A percentile compares a stretch with the other conserved stretches of the same genome.
Conservation (phyloP, 2,113 vertebrate genomes). For the Archocentrus centrarchus region DNA sequence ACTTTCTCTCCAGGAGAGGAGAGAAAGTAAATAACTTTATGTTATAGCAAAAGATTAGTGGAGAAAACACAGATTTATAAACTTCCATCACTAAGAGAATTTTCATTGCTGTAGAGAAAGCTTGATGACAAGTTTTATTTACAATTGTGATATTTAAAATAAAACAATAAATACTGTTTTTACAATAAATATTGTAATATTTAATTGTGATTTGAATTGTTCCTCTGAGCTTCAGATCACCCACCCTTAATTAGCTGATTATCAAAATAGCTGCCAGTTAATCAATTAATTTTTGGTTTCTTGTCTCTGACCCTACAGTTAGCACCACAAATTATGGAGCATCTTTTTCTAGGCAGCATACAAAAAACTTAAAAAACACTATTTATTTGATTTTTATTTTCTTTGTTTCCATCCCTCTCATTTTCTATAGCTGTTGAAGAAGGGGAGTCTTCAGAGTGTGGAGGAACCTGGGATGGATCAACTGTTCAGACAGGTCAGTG, state of each 20-base stretch:
- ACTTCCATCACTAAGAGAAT: not conserved
- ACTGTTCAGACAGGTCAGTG: slow-evolving; percentile 89
- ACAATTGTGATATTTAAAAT: not conserved
- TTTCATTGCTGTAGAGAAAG: not conserved
- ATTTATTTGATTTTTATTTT: slow-evolving; percentile 8
- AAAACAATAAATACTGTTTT: no score
- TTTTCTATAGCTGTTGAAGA: slow-evolving; percentile 88
- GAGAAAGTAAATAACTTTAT: not conserved
- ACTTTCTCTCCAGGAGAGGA: no score
- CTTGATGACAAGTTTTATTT: not conserved
- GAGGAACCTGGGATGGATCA: slow-evolving; percentile 91
- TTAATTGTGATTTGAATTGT: not conserved
- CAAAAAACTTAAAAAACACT: not conserved
- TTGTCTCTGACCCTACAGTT: no score
- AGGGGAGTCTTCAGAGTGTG: slow-evolving; percentile 92
- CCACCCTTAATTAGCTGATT: not conserved
- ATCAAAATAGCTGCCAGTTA: not conserved
- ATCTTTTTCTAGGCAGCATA: no score
- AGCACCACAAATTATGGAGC: no score
- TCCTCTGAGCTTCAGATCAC: not conserved
- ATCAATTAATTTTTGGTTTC: no score
- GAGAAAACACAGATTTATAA: not conserved
- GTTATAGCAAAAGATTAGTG: no score
- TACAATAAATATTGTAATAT: no score
- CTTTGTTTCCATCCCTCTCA: slow-evolving; percentile 21